Evolutionary conservation across 2,888 invertebrate genomes (phyloP).

Genomic region (Deilephila porcellus): DNA sequence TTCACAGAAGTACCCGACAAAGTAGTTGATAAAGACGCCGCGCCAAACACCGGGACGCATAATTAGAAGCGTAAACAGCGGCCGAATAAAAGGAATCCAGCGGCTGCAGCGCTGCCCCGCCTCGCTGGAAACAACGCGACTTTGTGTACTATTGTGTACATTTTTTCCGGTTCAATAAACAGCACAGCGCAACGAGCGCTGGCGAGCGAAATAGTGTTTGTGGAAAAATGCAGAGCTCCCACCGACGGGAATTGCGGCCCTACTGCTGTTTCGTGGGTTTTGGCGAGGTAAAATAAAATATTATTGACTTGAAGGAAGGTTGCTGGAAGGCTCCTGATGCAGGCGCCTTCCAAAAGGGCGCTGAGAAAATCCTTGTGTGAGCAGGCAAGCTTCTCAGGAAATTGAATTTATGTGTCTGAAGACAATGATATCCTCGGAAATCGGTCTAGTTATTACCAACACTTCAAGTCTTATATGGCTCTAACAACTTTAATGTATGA

Average conservation of each 20-base stretch:
- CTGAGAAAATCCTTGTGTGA: too few species aligned
- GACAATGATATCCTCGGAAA: too few species aligned
- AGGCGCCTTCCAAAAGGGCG: too few species aligned
- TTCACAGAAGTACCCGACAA: background rate
- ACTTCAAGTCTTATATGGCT: too few species aligned
- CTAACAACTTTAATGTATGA: too few species aligned
- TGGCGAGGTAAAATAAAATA: background rate
- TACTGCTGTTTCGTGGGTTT: background rate
- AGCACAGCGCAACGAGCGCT: slow-evolving; percentile 16
- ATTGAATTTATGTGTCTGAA: too few species aligned
- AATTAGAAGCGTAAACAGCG: slow-evolving; percentile 20
- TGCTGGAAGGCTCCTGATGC: too few species aligned
- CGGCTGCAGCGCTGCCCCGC: slow-evolving; percentile 11
- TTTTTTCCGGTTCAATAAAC: slow-evolving; percentile 26
- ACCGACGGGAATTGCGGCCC: background rate
- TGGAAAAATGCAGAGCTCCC: slow-evolving; percentile 4
- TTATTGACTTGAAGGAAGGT: too few species aligned
- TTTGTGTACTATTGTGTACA: slow-evolving; percentile 20
- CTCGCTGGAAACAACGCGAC: slow-evolving; percentile 6
- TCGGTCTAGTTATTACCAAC: too few species aligned
- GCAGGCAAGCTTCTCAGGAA: too few species aligned
- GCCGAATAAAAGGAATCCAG: slow-evolving; percentile 20
- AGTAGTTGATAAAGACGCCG: slow-evolving; percentile 11
- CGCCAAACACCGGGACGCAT: background rate
- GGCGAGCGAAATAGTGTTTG: slow-evolving; percentile 15